Base-by-base conservation (phyloP, 2,113 vertebrate species). In the Centropus unirufus region DNA sequence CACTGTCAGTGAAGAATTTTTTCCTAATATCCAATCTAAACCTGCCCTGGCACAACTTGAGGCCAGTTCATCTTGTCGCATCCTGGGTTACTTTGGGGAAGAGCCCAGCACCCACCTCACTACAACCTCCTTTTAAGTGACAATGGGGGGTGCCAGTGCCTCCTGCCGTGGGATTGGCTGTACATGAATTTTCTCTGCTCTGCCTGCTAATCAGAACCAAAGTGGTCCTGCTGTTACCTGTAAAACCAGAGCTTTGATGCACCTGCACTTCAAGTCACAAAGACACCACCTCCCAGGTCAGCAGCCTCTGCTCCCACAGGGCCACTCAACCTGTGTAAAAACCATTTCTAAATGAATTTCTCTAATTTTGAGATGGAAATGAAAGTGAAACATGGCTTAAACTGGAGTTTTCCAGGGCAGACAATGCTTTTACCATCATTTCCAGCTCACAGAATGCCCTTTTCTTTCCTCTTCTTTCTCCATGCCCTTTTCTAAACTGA, bases 401-500 rank as follows among this genome's bases (percentile, higher is more conserved):
- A 30, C 36, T 30, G 17, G 5, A 17, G 19, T 15, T 72, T 82
- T 24, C 2, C 18, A 40, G 55, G 0, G 5, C 87, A 46, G 57
- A 26, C 72, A 49, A 58, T 52, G 64, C 19, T 67, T n/a, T 4
- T 4, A 5, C 26, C 2, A 0, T 8, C 32, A 2, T 68, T 93
- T 86, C 59, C 81, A 93, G 83, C 49, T 76, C 72, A 17, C 29
- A 39, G 67, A 55, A 47, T 13, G 13, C 21, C 63, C 47, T 69
- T 61, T 59, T 47, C 54, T 34, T 82, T 67, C 47, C 34, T n/a
- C 52, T 39, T n/a, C 63, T 82, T 51, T 39, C 83, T 72, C 39
- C 39, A 1, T 86, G 89, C 49, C 91, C 89, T 95, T 95, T 92
- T 74, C 83, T 55, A 17, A 69, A 36, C 40, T 39, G 81, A 92